Conservation (phyloP, 2,888 invertebrate genomes). For the Dermolepida albohirtum region DNA sequence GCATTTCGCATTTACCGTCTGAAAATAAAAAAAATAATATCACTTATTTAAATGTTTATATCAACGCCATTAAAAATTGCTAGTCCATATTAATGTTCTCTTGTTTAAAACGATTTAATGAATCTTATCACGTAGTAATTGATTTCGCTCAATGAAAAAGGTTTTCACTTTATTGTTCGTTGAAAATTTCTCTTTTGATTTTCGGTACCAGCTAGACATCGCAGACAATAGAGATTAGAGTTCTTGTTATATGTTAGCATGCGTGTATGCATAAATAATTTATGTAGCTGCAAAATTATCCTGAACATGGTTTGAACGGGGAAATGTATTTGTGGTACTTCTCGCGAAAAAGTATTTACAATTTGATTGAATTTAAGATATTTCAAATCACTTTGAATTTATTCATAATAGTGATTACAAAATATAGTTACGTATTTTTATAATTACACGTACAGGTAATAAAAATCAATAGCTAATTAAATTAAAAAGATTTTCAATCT, state of each 20-base stretch:
- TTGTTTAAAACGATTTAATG: constrained; percentile 20
- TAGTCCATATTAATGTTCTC: constrained; percentile 9
- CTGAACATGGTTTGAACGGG: too few relatives aligned
- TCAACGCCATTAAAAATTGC: not conserved
- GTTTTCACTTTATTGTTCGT: constrained; percentile 35
- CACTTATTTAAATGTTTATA: too few relatives aligned
- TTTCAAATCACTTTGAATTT: too few relatives aligned
- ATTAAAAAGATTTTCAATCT: too few relatives aligned
- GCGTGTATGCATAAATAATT: not conserved
- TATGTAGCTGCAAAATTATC: too few relatives aligned
- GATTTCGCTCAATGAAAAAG: constrained; percentile 34
- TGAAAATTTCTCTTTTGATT: constrained; percentile 37
- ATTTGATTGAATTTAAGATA: too few relatives aligned
- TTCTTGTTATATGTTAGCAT: constrained; percentile 19
- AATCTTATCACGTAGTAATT: constrained; percentile 34
- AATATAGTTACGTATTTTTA: too few relatives aligned
- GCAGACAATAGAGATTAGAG: constrained; percentile 11
- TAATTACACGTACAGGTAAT: too few relatives aligned
- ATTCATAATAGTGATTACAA: too few relatives aligned
- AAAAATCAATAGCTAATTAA: too few relatives aligned
- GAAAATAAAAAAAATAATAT: constrained; percentile 51
- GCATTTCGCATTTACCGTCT: constrained; percentile 63
- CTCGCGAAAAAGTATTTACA: too few relatives aligned
- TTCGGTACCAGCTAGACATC: constrained; percentile 26
- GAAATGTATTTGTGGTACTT: too few relatives aligned